These are phyloP conservation scores for Ischnura elegans DNA, from an alignment of 2,888 invertebrate genomes.

Conservation along the genomic window DNA sequence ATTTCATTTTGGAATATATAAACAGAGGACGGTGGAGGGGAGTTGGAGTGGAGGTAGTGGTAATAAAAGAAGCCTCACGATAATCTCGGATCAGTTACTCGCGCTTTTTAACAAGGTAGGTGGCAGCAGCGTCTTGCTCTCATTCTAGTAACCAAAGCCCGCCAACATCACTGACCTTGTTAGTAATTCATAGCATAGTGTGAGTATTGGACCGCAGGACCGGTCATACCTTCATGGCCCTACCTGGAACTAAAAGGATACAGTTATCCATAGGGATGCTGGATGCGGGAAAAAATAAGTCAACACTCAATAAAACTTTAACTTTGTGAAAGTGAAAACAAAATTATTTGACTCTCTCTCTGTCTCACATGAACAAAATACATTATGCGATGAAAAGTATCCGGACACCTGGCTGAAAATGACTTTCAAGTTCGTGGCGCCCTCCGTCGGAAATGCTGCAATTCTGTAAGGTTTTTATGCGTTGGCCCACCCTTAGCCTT, in stretches of 20 bases:
- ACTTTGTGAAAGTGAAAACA: no score
- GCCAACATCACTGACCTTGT: slow-evolving; percentile 63
- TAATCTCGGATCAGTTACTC: neutral
- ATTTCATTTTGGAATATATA: neutral
- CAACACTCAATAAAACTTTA: no score
- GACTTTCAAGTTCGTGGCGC: no score
- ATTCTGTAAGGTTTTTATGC: no score
- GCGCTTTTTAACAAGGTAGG: slow-evolving; percentile 15
- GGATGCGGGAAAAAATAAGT: neutral
- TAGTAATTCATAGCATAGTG: slow-evolving; percentile 53
- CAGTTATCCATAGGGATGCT: slow-evolving; percentile 43
- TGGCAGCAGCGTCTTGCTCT: slow-evolving; percentile 5
- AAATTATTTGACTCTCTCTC: no score
- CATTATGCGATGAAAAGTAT: no score
- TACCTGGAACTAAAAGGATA: slow-evolving; percentile 66
- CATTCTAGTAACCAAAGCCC: slow-evolving; percentile 54
- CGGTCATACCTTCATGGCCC: slow-evolving; percentile 57
- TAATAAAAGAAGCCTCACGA: neutral
- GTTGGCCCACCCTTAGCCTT: no score
- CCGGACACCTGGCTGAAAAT: no score
- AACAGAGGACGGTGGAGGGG: neutral
- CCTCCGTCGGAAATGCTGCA: no score
- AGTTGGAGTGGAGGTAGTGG: neutral
- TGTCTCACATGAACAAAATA: neutral
- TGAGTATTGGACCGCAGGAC: slow-evolving; percentile 59